These are phyloP conservation scores for Amblyjoppa fuscipennis DNA, from an alignment of 2,888 invertebrate species.

Conservation along the genomic window DNA sequence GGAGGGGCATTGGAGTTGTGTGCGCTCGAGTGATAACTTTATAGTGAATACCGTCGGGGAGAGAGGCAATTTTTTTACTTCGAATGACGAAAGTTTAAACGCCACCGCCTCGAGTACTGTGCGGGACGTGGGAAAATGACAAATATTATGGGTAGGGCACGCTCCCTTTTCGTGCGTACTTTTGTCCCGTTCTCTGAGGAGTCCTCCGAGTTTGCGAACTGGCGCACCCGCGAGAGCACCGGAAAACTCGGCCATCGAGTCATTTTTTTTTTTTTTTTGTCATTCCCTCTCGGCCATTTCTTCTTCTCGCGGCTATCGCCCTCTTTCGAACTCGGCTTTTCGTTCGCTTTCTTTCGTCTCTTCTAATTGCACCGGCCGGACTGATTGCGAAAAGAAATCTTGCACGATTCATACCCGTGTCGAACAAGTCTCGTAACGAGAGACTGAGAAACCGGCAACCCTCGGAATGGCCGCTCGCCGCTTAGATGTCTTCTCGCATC, in stretches of 20 bases:
- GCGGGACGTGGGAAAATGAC: slow-evolving; percentile 43
- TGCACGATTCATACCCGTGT: slow-evolving; percentile 63
- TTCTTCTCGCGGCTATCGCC: neutral
- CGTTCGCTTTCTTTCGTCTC: slow-evolving; percentile 60
- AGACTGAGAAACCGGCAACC: neutral
- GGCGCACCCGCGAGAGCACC: slow-evolving; percentile 3
- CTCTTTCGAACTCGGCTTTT: slow-evolving; percentile 37
- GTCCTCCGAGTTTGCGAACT: slow-evolving; percentile 7
- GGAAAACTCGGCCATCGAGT: slow-evolving; percentile 6
- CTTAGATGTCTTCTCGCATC: slow-evolving; percentile 15
- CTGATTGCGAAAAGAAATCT: slow-evolving; percentile 69
- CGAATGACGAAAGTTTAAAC: slow-evolving; percentile 49
- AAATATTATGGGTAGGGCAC: slow-evolving; percentile 36
- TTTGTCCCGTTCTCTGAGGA: neutral
- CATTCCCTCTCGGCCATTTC: slow-evolving; percentile 3
- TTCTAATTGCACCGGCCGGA: slow-evolving; percentile 68
- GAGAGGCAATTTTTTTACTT: slow-evolving; percentile 39
- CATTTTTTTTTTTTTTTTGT: neutral
- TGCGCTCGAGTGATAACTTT: neutral
- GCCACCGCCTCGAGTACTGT: slow-evolving; percentile 15
- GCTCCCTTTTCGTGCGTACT: neutral
- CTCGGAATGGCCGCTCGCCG: neutral
- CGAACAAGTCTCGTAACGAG: slow-evolving; percentile 66
- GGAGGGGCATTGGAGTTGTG: neutral
- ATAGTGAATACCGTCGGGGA: slow-evolving; percentile 3